Base-by-base conservation (phyloP, 2,113 vertebrate genomes). In the Gnathonemus longibarbis region DNA sequence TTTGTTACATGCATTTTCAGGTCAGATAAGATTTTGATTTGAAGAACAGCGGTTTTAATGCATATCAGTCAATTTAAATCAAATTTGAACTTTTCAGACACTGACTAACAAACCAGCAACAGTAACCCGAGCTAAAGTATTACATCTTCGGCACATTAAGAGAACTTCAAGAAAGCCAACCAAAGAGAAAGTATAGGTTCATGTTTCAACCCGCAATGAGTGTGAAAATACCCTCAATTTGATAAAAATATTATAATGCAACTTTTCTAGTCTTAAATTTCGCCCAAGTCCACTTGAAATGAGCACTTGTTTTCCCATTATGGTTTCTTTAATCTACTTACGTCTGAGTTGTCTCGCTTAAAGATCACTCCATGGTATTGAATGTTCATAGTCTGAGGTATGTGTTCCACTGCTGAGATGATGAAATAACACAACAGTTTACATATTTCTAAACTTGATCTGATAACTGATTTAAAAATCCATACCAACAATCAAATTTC, bases 141-240 rank as follows among this genome's bases (percentile, higher is more conserved):
- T 97, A 96, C 93, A 96, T 97, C 94, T 96, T 96, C 93, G 93
- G 94, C 94, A 96, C 97, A 98, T 98, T 98, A 98, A 96, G 96
- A 93, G 96, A 96, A 95, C 95, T 96, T 97, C 94, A 97, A 97
- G 97, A 95, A 96, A 97, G 96, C 96, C 96, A 98, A 97, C 96
- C 96, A 97, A 97, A 97, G 97, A 97, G 96, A 98, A 98, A 98
- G 98, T 96, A 98, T 94, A 96, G 96, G 96, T 96, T 99, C 95
- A 95, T 93, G 97, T 98, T 99, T 98, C 97, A 96, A 95, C 93
- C 96, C 95, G 95, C 95, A 96, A 90, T 96, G 97, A 96, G 96
- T 97, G 97, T 97, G 97, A 98, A 98, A 98, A 98, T 96, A 97
- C 96, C 94, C 96, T 97, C 97, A 98, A 99, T 99, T 98, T 97